Evolutionary conservation across 2,797 vertebrate genomes (phyloP).

Genomic region (Oryzias dopingdopingensis): DNA sequence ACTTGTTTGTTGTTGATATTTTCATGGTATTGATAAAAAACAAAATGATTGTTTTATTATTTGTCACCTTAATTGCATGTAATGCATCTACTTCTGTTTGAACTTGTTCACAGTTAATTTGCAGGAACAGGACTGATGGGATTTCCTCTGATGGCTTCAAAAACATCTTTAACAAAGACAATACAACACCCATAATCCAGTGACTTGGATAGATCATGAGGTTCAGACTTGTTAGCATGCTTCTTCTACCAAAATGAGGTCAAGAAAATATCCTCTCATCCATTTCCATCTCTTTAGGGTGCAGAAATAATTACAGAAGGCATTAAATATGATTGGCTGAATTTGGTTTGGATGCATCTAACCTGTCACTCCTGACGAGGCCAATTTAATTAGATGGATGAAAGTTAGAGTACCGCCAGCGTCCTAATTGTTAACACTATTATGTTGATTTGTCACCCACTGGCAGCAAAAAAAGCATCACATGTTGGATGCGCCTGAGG

Average conservation of each 20-base stretch:
- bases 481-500: constrained; percentile 20
- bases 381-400: constrained; percentile 55
- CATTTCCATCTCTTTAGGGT: constrained; percentile 41
- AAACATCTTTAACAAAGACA: constrained; percentile 32
- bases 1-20: too few species aligned
- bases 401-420: constrained; percentile 30
- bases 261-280: constrained; percentile 33
- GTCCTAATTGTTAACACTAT: constrained; percentile 31
- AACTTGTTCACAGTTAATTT: constrained; percentile 52
- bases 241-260: constrained; percentile 29
- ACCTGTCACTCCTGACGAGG: constrained; percentile 39
- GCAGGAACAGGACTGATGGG: constrained; percentile 40
- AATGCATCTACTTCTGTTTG: constrained; percentile 19
- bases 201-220: constrained; percentile 35
- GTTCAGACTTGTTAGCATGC: constrained; percentile 41
- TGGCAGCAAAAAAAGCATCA: constrained; percentile 35
- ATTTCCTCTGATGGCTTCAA: constrained; percentile 37
- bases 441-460: constrained; percentile 53
- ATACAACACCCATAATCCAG: constrained; percentile 6
- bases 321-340: constrained; percentile 55
- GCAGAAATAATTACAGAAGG: constrained; percentile 50
- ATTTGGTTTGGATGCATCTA: constrained; percentile 43
- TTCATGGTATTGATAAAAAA: too few species aligned
- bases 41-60: too few species aligned
- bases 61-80: too few species aligned